Evolutionary conservation across 2,888 invertebrate species (phyloP).

Genomic region (Spilosoma lubricipeda): DNA sequence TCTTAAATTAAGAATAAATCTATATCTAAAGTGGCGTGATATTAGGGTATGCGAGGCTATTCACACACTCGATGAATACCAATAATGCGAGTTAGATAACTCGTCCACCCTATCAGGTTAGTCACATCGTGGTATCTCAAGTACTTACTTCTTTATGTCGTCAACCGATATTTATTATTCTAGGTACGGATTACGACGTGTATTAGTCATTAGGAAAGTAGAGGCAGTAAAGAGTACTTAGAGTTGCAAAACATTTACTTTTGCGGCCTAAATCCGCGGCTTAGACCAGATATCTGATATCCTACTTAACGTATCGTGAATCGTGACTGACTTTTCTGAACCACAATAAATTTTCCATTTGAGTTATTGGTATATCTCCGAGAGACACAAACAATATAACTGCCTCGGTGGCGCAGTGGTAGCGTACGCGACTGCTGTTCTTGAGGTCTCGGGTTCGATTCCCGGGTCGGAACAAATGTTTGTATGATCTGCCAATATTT

Average conservation of each 20-base stretch:
- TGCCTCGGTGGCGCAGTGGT: too few species aligned
- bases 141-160: background rate
- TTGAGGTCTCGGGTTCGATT: too few species aligned
- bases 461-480: too few species aligned
- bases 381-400: background rate
- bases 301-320: background rate
- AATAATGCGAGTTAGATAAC: background rate
- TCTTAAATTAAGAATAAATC: background rate
- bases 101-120: background rate
- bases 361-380: background rate
- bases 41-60: background rate
- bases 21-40: background rate
- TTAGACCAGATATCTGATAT: background rate
- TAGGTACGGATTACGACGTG: background rate
- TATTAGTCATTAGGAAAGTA: background rate
- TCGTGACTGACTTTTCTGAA: too few species aligned
- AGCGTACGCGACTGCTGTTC: too few species aligned
- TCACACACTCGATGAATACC: background rate
- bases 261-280: background rate
- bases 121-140: background rate
- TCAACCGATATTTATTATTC: background rate
- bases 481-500: too few species aligned
- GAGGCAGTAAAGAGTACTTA: too few species aligned
- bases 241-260: background rate
- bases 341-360: background rate